Evolutionary conservation across 1,140 invertebrate genomes (phyloP).

Genomic region (Apis laboriosa): DNA sequence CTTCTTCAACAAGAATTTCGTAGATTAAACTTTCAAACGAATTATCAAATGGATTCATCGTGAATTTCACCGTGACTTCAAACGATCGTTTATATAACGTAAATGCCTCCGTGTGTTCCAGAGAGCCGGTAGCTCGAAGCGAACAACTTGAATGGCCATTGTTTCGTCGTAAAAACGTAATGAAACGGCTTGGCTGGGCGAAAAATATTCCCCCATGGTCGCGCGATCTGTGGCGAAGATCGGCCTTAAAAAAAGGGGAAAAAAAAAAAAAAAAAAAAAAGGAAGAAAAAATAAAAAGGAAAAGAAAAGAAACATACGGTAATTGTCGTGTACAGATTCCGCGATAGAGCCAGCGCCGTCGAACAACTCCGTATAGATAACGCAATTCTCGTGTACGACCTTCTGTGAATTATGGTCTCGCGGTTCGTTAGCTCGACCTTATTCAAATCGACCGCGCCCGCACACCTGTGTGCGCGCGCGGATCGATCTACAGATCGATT

Average conservation of each 20-base stretch:
- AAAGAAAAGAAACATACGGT: background rate
- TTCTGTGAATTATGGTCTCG: conserved; percentile 11
- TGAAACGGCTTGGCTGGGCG: background rate
- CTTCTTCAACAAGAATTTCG: too few species aligned
- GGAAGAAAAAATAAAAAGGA: too few species aligned
- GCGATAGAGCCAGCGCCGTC: conserved; percentile 1
- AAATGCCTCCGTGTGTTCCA: background rate
- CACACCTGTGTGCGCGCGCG: conserved; percentile 9
- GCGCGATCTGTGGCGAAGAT: background rate
- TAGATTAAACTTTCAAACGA: too few species aligned
- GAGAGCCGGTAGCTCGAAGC: background rate
- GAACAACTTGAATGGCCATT: conserved; percentile 1
- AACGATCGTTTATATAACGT: background rate
- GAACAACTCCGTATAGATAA: conserved; percentile 9
- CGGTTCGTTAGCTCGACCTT: conserved; percentile 20
- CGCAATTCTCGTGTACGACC: background rate
- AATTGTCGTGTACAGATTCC: conserved; percentile 39
- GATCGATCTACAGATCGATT: conserved; percentile 15
- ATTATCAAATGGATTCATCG: background rate
- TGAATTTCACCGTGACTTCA: background rate
- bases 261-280: too few species aligned
- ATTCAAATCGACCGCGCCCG: background rate
- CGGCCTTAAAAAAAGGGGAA: background rate
- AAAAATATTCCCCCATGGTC: background rate
- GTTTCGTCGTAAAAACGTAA: background rate